phyloP scores from a whole-genome alignment of 2,888 invertebrate genomes.

The Cryptocephalus primarius region DNA sequence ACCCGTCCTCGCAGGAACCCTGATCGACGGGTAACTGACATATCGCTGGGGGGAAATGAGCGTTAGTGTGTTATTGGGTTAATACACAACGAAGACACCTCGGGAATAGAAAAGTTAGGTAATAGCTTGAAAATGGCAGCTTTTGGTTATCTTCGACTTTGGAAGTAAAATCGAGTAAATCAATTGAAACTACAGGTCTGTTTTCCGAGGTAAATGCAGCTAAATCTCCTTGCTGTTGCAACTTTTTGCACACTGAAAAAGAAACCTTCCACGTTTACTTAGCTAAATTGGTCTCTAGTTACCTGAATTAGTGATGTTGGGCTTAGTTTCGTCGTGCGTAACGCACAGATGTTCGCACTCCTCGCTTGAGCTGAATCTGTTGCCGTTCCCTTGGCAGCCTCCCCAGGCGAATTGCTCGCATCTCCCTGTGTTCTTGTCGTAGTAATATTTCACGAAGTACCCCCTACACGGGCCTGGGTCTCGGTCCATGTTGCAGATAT shows the following conservation, averaged over 20 bases:
- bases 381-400: conserved; percentile 77
- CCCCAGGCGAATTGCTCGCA: conserved; percentile 68
- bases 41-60: conserved; percentile 38
- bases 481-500: conserved; percentile 56
- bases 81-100: too few relatives aligned
- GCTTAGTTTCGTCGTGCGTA: conserved; percentile 44
- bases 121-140: too few relatives aligned
- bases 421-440: conserved; percentile 44
- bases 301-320: conserved; percentile 28
- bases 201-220: too few relatives aligned
- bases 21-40: conserved; percentile 52
- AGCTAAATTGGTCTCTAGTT: too few relatives aligned
- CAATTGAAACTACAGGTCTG: too few relatives aligned
- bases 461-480: conserved; percentile 64
- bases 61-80: neutral
- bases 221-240: too few relatives aligned
- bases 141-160: too few relatives aligned
- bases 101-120: too few relatives aligned
- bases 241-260: too few relatives aligned
- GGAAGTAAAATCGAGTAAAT: too few relatives aligned
- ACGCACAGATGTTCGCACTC: conserved; percentile 68
- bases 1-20: conserved; percentile 47
- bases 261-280: too few relatives aligned
- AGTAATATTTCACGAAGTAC: conserved; percentile 58
- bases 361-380: conserved; percentile 62